Base-by-base conservation (phyloP, 2,797 vertebrate genomes). In the Eulemur mongoz region DNA sequence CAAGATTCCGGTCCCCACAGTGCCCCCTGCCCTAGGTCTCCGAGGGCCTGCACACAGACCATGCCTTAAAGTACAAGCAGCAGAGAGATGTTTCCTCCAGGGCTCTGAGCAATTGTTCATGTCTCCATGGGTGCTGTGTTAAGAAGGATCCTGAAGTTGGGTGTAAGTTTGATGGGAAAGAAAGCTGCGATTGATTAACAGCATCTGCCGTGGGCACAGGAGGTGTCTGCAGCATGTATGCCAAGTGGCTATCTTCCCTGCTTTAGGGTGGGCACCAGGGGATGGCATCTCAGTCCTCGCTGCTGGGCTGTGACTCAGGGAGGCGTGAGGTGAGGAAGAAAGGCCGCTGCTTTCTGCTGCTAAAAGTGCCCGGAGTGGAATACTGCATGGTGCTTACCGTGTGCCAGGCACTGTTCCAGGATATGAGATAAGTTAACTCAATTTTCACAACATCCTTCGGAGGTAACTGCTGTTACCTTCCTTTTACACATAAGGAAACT, bases 351-450 rank as follows among this genome's bases (percentile, higher is more conserved):
- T 57, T 13, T 2, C 23, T 91, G 50, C 83, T 32, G 63, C 63
- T 86, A 8, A 57, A 25, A 17, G 35, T 18, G 25, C 52, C 65
- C 1, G 0, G 23, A 48, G 87, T 30, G 1, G 15, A 22, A 8
- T 0, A 7, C 43, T 35, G 0, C 11, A 2, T 3, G 43, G 17
- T 9, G 35, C 50, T n/a, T 40, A 40, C 88, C 12, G 0, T 1
- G 8, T 20, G 43, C 57, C 25, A 48, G 75, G 35, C 12, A 5
- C 75, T 13, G 18, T 6, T 12, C 1, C 8, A 79, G 63, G 38
- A 35, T 13, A 8, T 1, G 52, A 52, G 89, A 25, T 7, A 5
- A 0, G 7, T 4, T 30, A 70, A 45, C 57, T 72, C 45, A 27
- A 0, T 50, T 43, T 25, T 54, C 61, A 59, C 32, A 76, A 3